Evolutionary conservation across 2,888 invertebrate genomes (phyloP).

Genomic region (Acanthosepion lycidas): DNA sequence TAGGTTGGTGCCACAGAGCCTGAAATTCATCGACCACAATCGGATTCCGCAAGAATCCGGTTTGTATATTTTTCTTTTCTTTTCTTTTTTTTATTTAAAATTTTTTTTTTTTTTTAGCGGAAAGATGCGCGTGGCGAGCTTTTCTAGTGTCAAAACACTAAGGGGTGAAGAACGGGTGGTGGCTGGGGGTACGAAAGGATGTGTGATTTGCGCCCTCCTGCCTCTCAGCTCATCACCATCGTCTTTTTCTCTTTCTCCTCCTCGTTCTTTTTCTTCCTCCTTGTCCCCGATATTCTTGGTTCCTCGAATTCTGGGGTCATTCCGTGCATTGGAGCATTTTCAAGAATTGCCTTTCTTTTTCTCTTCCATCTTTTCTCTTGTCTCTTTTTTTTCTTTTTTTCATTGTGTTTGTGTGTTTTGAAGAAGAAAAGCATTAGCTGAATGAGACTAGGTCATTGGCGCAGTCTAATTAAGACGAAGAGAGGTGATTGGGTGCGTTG

Average conservation of each 20-base stretch:
- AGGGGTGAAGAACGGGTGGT: neutral
- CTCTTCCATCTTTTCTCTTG: neutral
- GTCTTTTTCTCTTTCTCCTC: too few species aligned
- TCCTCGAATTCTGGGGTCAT: constrained; percentile 12
- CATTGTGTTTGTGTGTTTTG: neutral
- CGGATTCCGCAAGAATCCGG: neutral
- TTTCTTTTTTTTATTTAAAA: too few species aligned
- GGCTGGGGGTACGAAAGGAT: neutral
- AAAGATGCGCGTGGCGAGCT: constrained; percentile 33
- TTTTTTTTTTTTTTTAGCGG: neutral
- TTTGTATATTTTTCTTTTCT: neutral
- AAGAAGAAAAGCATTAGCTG: neutral
- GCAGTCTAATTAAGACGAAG: neutral
- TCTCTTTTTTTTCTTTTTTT: neutral
- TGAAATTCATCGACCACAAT: constrained; percentile 33
- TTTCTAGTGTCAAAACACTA: neutral
- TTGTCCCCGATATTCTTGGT: neutral
- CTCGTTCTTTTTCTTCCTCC: neutral
- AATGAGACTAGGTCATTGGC: constrained; percentile 33
- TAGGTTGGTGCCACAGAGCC: neutral
- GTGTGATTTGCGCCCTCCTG: neutral
- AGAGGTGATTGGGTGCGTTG: constrained; percentile 9
- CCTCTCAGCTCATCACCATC: neutral
- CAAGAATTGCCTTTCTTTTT: neutral
- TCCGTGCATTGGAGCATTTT: constrained; percentile 9